These are phyloP conservation scores for Spea multiplicata DNA, from an alignment of 2,113 vertebrate species.

Conservation along the genomic window DNA sequence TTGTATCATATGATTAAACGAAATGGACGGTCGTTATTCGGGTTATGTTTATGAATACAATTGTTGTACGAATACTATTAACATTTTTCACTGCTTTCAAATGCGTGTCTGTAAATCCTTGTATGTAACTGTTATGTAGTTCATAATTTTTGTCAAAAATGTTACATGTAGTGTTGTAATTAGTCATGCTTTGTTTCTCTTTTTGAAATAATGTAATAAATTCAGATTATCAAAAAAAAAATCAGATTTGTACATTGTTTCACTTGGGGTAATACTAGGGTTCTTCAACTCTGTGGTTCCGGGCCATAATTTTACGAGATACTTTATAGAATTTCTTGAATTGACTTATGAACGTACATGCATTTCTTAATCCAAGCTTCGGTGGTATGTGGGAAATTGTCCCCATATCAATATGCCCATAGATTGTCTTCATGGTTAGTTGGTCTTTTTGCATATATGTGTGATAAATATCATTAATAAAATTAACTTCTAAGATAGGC, in stretches of 20 bases:
- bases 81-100: neutral
- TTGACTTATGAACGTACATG: too few relatives aligned
- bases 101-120: conserved; percentile 22
- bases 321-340: too few relatives aligned
- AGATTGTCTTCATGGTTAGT: too few relatives aligned
- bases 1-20: conserved; percentile 29
- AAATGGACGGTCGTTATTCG: neutral
- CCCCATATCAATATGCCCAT: too few relatives aligned
- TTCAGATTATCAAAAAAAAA: neutral
- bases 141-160: conserved; percentile 13
- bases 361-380: too few relatives aligned
- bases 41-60: neutral
- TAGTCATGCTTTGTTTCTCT: conserved; percentile 26
- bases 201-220: conserved; percentile 40
- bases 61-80: neutral
- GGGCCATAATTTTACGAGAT: too few relatives aligned
- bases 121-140: neutral
- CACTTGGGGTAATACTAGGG: too few relatives aligned
- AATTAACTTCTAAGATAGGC: too few relatives aligned
- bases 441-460: too few relatives aligned
- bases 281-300: too few relatives aligned
- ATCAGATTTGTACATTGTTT: neutral
- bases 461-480: too few relatives aligned
- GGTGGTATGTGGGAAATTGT: too few relatives aligned
- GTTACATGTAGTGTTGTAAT: conserved; percentile 25